Base-by-base conservation (phyloP, 92 coral and sea anemone species). In the Paragorgia papillata region DNA sequence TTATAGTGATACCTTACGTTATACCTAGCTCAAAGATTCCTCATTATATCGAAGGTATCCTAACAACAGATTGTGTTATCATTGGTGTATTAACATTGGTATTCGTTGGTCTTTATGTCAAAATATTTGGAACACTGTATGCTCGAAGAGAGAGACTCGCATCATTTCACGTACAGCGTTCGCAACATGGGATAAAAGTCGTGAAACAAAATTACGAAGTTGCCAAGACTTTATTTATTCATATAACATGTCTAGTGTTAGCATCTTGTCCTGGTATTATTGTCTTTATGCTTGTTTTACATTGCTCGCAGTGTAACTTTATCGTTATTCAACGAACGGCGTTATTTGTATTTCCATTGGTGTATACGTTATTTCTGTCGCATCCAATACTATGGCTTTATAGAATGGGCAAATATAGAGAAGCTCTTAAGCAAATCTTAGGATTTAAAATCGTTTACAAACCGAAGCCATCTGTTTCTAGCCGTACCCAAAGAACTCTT, bases 151-250 rank as follows among this genome's bases (percentile, higher is more conserved):
- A 4, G 7, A 55, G 10, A 8, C 28, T 69, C 9, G 7, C 28
- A 43, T 25, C 62, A 13, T 31, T 69, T 8, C 31, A 69, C 30
- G 41, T 18, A 10, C 4, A 39, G 29, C 59, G 29, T 12, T 22
- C 31, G 14, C 2, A 9, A 46, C 76, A 69, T 7, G 61, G 61
- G 2, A 27, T 49, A 25, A 24, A 20, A 14, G 76, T 69, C 31
- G 15, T 69, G 1, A 69, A 69, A 69, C 76, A 69, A 18, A 69
- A 69, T 24, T 18, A 57, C 21, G 30, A 55, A 35, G 35, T 71
- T 14, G 51, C 78, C 18, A 31, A 12, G 25, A 40, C 33, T 3
- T 21, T 71, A 34, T 46, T 46, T 15, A 46, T 46, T 15, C 53
- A 46, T n/a, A 6, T 46, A 15, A 15, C 53, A 2, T 46, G 15